Base-by-base conservation (phyloP, 2,113 vertebrate genomes). In the Lynx canadensis region DNA sequence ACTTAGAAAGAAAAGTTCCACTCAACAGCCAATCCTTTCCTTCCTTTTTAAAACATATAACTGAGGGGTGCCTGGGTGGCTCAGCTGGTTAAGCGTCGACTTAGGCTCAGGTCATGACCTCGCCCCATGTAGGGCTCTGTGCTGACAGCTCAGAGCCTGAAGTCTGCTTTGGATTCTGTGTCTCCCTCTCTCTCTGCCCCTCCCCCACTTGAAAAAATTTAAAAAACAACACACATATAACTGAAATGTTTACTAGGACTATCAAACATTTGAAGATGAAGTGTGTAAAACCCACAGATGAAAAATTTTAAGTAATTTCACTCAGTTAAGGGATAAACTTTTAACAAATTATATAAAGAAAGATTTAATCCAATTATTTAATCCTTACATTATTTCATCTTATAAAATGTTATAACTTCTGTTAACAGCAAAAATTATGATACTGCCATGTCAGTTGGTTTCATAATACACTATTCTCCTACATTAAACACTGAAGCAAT, bases 351-450 rank as follows among this genome's bases (percentile, higher is more conserved):
- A 69, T 19, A 68, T 36, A 79, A 92, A 68, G 15, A 83, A 95
- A 95, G 55, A 78, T 57, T 90, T 95, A 78, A 84, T 52, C 86
- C 19, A 71, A 87, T 41, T 38, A 87, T 31, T 95, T 57, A 81
- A 73, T 65, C 76, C 15, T 65, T 25, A 71, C 48, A 33, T 74
- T 52, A 71, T 19, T 36, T 65, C 33, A 71, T 45, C 52, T 41
- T 52, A 52, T 27, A 80, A 86, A 91, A 71, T 36, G 7, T 69
- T 87, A 6, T 14, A 69, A 86, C n/a, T 91, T 91, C 33, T 21
- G 27, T 80, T 80, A 86, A 87, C 23, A 76, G 29, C 45, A 87
- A 91, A 74, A 83, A 89, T 74, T 38, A 57, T 8, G 73, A 38
- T 48, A 48, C 33, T 78, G 36, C 63, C 45, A 69, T 50, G 63